A percentile compares a stretch with the other conserved stretches of the same genome.
Conservation (phyloP, 2,888 invertebrate species). For the Mesorhabditis spiculigera region DNA sequence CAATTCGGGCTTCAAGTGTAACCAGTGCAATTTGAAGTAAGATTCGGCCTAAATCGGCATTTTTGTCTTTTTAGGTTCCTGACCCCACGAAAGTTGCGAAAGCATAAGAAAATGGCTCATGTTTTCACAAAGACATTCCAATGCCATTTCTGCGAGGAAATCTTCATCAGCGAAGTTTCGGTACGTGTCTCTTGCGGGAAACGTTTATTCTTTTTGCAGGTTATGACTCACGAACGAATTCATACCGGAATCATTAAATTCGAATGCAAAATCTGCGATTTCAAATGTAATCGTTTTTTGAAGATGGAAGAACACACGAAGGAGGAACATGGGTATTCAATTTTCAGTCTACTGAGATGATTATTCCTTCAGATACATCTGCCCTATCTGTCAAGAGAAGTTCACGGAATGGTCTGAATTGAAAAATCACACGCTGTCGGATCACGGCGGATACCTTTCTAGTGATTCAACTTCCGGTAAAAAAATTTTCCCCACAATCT, state of each 20-base stretch:
- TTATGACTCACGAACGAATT: slow-evolving; percentile 57
- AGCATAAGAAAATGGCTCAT: slow-evolving; percentile 56
- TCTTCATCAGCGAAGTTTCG: slow-evolving; percentile 46
- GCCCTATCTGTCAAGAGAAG: slow-evolving; percentile 52
- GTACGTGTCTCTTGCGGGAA: slow-evolving; percentile 7
- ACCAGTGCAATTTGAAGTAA: slow-evolving; percentile 55
- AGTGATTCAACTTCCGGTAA: slow-evolving; percentile 50
- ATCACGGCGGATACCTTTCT: slow-evolving; percentile 57
- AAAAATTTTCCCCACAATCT: background rate
- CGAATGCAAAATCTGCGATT: slow-evolving; percentile 52
- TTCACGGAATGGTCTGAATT: slow-evolving; percentile 54
- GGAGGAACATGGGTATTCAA: slow-evolving; percentile 18
- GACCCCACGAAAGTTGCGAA: slow-evolving; percentile 53
- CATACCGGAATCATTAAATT: slow-evolving; percentile 59
- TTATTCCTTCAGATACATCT: slow-evolving; percentile 54
- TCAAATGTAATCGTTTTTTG: slow-evolving; percentile 45
- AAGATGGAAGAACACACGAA: slow-evolving; percentile 55
- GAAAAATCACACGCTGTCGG: slow-evolving; percentile 55
- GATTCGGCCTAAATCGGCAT: background rate
- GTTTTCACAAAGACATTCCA: slow-evolving; percentile 52
- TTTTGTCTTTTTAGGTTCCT: background rate
- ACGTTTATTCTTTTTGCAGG: slow-evolving; percentile 18
- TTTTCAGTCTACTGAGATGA: slow-evolving; percentile 7
- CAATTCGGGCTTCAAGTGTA: slow-evolving; percentile 55
- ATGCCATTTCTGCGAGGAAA: slow-evolving; percentile 55